These are phyloP conservation scores for Macrophya alboannulata DNA, from an alignment of 2,888 invertebrate species.

Conservation along the genomic window DNA sequence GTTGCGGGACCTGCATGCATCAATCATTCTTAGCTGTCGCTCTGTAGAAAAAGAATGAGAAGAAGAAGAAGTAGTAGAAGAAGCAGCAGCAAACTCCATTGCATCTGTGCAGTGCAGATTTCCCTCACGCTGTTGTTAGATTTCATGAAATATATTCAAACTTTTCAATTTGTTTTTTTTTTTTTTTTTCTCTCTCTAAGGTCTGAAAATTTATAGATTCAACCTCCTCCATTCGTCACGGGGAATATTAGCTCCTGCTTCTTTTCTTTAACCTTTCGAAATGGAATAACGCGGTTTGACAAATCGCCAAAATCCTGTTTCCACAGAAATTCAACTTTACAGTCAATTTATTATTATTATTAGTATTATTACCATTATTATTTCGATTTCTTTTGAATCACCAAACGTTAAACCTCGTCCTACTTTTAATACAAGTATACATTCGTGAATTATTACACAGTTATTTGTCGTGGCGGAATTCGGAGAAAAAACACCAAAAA, in stretches of 20 bases:
- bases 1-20: constrained; percentile 10
- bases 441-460: not conserved
- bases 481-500: too few relatives aligned
- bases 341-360: not conserved
- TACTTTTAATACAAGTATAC: not conserved
- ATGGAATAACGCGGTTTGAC: constrained; percentile 14
- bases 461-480: not conserved
- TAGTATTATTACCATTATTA: not conserved
- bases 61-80: too few relatives aligned
- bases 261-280: not conserved
- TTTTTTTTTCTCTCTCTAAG: not conserved
- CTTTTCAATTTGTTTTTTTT: too few relatives aligned
- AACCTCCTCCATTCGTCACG: too few relatives aligned
- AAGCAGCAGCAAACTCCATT: not conserved
- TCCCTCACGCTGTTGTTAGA: not conserved
- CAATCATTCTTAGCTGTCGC: constrained; percentile 44
- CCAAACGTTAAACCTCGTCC: too few relatives aligned
- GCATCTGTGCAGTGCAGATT: not conserved
- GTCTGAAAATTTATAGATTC: too few relatives aligned
- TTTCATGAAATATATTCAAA: not conserved
- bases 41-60: not conserved
- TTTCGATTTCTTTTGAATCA: not conserved
- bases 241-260: not conserved
- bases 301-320: constrained; percentile 29
- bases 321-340: not conserved